A percentile compares a stretch with the other conserved stretches of the same genome.
Conservation (phyloP, 2,888 invertebrate species). For the Pelosia muscerda region DNA sequence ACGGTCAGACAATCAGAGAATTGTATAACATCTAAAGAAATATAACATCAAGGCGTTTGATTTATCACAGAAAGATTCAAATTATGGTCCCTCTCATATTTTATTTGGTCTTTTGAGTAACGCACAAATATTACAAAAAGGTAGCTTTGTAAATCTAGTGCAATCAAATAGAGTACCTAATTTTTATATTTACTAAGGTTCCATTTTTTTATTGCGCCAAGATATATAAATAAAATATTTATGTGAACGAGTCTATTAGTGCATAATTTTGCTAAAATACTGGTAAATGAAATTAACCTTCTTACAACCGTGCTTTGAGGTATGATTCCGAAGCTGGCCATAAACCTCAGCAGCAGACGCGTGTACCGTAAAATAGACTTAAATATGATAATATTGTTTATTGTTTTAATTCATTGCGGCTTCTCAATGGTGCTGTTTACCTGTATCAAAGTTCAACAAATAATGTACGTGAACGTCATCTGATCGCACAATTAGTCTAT, state of each 20-base stretch:
- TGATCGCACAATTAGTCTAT: too few relatives aligned
- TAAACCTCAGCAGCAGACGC: too few relatives aligned
- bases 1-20: background rate
- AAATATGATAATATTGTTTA: too few relatives aligned
- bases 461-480: too few relatives aligned
- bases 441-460: too few relatives aligned
- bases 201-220: constrained; percentile 31
- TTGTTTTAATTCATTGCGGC: too few relatives aligned
- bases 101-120: constrained; percentile 5
- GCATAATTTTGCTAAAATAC: constrained; percentile 11
- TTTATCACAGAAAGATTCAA: background rate
- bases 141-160: background rate
- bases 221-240: constrained; percentile 28
- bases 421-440: too few relatives aligned
- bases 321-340: too few relatives aligned
- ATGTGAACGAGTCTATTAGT: constrained; percentile 20
- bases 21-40: background rate
- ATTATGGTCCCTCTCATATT: background rate
- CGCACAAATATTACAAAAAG: constrained; percentile 4
- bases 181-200: background rate
- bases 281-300: constrained; percentile 11
- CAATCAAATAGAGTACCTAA: constrained; percentile 1
- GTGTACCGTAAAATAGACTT: too few relatives aligned
- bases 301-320: background rate
- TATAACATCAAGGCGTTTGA: background rate